Evolutionary conservation across 2,888 invertebrate species (phyloP), one percentile per base, ranked within the genome.

Genomic region (Macrosiphum euphorbiae): DNA sequence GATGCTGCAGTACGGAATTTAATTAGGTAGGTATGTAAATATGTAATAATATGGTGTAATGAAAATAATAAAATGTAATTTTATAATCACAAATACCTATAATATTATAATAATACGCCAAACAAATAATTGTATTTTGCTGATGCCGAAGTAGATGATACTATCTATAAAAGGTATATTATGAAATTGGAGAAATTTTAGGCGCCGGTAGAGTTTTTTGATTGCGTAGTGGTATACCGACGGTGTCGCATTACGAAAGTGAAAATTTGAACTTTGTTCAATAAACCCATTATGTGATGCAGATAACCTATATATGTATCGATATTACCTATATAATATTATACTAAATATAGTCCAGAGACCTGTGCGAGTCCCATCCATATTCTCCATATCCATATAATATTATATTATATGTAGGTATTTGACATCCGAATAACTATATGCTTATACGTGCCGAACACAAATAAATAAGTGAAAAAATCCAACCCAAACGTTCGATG

Each of bases 21-120:
- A 78, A 35, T n/a, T n/a, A n/a, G 13, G 13, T 67, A 13, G n/a
- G 13, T n/a, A 52, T 52, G 52, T 52, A 20, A 16, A 67, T 47
- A 47, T 47, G 11, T 13, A 61, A 67, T 67, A 67, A n/a, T 67
- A 67, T 67, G 1, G 0, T n/a, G 16, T 0, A 67, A 5, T 67
- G n/a, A 67, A 67, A n/a, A 67, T 67, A n/a, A n/a, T 67, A 67
- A 67, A 67, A 16, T n/a, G 67, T n/a, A 67, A n/a, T 67, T 67
- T n/a, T 67, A 67, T 13, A 67, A n/a, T n/a, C 67, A 67, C n/a
- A 67, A 61, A 16, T 67, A 78, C 4, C 2, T n/a, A 78, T 35
- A n/a, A 35, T 35, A 16, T 78, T 20, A 35, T 78, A 7, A 78
- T 78, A 20, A 35, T 78, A 78, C 16, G 1, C 78, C 35, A 78